Conservation (phyloP, 1,140 invertebrate species). For the Harlomillsia oculata region DNA sequence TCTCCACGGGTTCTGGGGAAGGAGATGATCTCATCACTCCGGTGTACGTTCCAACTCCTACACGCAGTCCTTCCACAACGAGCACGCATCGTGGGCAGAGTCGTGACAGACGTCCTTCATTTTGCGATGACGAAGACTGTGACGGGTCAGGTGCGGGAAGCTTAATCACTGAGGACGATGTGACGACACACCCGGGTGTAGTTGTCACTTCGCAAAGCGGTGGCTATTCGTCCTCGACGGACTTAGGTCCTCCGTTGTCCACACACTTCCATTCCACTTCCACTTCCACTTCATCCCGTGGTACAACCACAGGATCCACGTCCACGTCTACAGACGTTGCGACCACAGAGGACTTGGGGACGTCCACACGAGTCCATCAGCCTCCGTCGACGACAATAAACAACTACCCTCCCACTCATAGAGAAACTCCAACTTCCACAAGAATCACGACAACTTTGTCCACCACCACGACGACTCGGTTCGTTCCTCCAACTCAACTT, state of each 20-base stretch:
- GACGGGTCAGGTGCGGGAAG: constrained; percentile 19
- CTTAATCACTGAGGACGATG: constrained; percentile 11
- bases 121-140: constrained; percentile 52
- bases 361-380: constrained; percentile 3
- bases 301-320: constrained; percentile 14
- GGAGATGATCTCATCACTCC: constrained; percentile 79
- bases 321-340: constrained; percentile 6
- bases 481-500: constrained; percentile 42
- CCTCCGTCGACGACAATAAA: constrained; percentile 10
- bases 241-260: constrained; percentile 58
- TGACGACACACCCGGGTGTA: constrained; percentile 34
- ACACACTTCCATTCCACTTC: constrained; percentile 42
- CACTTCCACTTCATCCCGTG: constrained; percentile 9
- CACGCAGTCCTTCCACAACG: constrained; percentile 48
- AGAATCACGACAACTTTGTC: constrained; percentile 9
- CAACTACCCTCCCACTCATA: not conserved
- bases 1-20: constrained; percentile 59
- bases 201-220: not conserved
- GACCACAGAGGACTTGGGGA: constrained; percentile 3
- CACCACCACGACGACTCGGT: constrained; percentile 40
- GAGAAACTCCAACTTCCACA: constrained; percentile 13
- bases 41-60: constrained; percentile 74
- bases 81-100: constrained; percentile 9
- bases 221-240: not conserved
- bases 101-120: constrained; percentile 18